These are phyloP conservation scores for Leptodirus hochenwartii DNA, from an alignment of 2,888 invertebrate genomes.

Conservation along the genomic window DNA sequence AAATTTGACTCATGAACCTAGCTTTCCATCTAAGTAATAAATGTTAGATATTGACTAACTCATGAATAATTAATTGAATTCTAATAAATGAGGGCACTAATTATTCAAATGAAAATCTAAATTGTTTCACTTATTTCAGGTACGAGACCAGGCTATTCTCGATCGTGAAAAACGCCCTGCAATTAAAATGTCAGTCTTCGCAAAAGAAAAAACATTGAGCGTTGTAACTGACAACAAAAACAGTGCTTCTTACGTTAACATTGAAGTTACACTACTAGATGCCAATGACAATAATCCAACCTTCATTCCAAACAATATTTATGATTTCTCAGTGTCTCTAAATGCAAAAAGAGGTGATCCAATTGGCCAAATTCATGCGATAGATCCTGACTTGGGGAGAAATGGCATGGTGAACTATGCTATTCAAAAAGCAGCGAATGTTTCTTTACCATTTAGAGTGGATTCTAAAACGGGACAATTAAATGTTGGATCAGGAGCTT, in stretches of 20 bases:
- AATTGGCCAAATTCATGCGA: slow-evolving; percentile 62
- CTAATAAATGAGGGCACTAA: neutral
- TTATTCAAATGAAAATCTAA: too few species aligned
- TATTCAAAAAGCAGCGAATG: slow-evolving; percentile 20
- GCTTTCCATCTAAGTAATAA: too few species aligned
- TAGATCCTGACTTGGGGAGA: slow-evolving; percentile 62
- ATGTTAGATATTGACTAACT: too few species aligned
- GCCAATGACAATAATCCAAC: slow-evolving; percentile 85
- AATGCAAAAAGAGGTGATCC: slow-evolving; percentile 49
- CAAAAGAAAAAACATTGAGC: slow-evolving; percentile 56
- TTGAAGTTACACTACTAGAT: slow-evolving; percentile 69
- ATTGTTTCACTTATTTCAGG: slow-evolving; percentile 15
- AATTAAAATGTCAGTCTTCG: slow-evolving; percentile 56
- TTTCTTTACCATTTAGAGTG: slow-evolving; percentile 47
- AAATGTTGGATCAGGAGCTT: slow-evolving; percentile 39
- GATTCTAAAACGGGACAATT: slow-evolving; percentile 54
- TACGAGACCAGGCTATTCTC: slow-evolving; percentile 42
- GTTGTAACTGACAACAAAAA: slow-evolving; percentile 35
- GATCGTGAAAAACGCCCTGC: slow-evolving; percentile 63
- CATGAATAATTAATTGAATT: too few species aligned
- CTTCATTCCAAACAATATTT: slow-evolving; percentile 68
- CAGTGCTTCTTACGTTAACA: slow-evolving; percentile 40
- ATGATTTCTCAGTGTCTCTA: slow-evolving; percentile 53
- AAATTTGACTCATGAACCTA: slow-evolving; percentile 3
- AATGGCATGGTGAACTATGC: slow-evolving; percentile 50